These are phyloP conservation scores for Nephrotoma guestfalica DNA, from an alignment of 2,888 invertebrate species.

Conservation along the genomic window DNA sequence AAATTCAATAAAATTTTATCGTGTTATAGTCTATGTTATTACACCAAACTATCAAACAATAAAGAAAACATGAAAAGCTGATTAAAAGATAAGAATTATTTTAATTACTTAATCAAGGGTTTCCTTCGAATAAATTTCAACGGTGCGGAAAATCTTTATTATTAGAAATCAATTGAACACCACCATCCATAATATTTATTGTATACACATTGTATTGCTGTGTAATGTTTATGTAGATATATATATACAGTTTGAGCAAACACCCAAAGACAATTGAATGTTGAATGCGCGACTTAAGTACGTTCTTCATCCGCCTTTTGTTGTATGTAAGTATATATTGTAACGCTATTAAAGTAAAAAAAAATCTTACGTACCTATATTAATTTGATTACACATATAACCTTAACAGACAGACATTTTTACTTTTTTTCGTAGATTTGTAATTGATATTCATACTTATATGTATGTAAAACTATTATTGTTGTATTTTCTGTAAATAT, in stretches of 20 bases:
- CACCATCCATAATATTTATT: not conserved
- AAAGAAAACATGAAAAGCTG: not conserved
- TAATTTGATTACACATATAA: not conserved
- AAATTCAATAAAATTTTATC: not conserved
- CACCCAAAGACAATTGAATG: not conserved
- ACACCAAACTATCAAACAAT: not conserved
- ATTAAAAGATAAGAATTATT: not conserved
- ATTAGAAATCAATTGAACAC: not conserved
- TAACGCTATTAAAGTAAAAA: not conserved
- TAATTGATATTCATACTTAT: not conserved
- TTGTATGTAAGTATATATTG: not conserved
- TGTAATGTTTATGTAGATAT: not conserved
- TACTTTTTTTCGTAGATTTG: not conserved
- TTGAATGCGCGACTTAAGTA: not conserved
- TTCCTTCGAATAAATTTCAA: not conserved
- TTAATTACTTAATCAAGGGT: not conserved
- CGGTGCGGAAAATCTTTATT: not conserved
- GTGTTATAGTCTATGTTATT: not conserved
- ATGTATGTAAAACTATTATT: not conserved
- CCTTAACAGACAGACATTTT: not conserved
- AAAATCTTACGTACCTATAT: not conserved
- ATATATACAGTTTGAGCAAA: not conserved
- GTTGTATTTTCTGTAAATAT: not conserved
- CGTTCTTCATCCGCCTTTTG: not conserved
- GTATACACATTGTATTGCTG: not conserved